A percentile compares a stretch with the other conserved stretches of the same genome.
These are phyloP conservation scores for Tetramorium parvispinum DNA, from an alignment of 1,140 invertebrate species.

Conservation along the genomic window DNA sequence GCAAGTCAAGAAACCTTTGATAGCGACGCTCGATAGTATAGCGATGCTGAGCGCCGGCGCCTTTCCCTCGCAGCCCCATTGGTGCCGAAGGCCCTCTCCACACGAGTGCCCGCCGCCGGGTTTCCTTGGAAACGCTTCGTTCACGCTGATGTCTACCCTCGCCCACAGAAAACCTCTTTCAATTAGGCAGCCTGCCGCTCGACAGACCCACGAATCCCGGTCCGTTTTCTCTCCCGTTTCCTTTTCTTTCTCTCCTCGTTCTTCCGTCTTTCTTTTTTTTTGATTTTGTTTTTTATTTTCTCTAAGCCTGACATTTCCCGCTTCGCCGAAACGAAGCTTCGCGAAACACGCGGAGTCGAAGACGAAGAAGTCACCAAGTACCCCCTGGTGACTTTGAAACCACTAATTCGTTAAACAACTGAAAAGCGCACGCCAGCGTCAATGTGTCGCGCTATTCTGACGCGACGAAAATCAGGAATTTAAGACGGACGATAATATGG, in stretches of 20 bases:
- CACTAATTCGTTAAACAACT: conserved; percentile 33
- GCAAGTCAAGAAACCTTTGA: conserved; percentile 82
- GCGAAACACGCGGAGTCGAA: conserved; percentile 7
- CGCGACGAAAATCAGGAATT: background rate
- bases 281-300: background rate
- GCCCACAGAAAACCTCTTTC: conserved; percentile 79
- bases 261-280: background rate
- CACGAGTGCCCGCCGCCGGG: conserved; percentile 75
- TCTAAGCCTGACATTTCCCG: conserved; percentile 16
- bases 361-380: conserved; percentile 17
- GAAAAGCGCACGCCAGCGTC: background rate
- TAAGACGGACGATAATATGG: background rate
- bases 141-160: conserved; percentile 79
- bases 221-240: conserved; percentile 66
- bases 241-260: conserved; percentile 59
- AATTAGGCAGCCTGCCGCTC: conserved; percentile 77
- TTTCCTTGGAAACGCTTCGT: conserved; percentile 84
- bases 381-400: conserved; percentile 47
- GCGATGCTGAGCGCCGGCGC: conserved; percentile 81
- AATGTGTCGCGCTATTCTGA: conserved; percentile 19
- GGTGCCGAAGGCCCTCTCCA: conserved; percentile 75
- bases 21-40: conserved; percentile 83
- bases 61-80: conserved; percentile 75
- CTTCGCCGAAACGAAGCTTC: conserved; percentile 6
- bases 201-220: conserved; percentile 39